Conservation (phyloP, 2,888 invertebrate genomes). For the Lithophane semibrunnea region DNA sequence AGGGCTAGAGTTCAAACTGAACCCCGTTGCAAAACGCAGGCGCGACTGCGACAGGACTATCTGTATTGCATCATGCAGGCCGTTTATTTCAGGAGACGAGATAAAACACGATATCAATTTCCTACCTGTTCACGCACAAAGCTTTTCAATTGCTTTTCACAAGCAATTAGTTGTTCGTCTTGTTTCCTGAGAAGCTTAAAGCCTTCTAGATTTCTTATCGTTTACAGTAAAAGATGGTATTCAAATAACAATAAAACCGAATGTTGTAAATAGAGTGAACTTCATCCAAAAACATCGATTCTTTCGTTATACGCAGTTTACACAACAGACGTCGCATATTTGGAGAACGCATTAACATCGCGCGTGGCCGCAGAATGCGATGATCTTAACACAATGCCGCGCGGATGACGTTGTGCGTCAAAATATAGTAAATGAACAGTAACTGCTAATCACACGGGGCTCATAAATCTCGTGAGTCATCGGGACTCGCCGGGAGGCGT, state of each 20-base stretch:
- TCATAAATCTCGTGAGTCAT: slow-evolving; percentile 60
- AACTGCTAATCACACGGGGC: slow-evolving; percentile 43
- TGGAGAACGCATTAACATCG: slow-evolving; percentile 31
- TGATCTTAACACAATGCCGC: slow-evolving; percentile 13
- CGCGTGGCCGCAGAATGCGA: slow-evolving; percentile 31
- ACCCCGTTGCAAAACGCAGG: slow-evolving; percentile 46
- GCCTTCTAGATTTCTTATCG: not conserved
- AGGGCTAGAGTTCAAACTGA: slow-evolving; percentile 55
- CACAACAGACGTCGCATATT: slow-evolving; percentile 38
- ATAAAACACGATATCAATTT: slow-evolving; percentile 6
- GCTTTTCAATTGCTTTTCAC: not conserved
- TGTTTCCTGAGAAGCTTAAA: not conserved
- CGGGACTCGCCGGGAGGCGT: slow-evolving; percentile 29
- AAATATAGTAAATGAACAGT: slow-evolving; percentile 54
- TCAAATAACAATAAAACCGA: not conserved
- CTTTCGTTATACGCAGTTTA: slow-evolving; percentile 25
- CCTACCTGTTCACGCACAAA: not conserved
- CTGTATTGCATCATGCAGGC: slow-evolving; percentile 30
- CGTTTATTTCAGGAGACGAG: not conserved
- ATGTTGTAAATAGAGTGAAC: not conserved
- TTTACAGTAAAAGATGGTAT: not conserved
- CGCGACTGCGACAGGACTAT: slow-evolving; percentile 11
- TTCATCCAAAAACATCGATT: slow-evolving; percentile 14
- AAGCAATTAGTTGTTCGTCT: no score
- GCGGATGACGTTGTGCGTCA: slow-evolving; percentile 49